Evolutionary conservation across 53 echinoderm and acorn worm genomes (phyloP).

Genomic region (Arbacia lixula): DNA sequence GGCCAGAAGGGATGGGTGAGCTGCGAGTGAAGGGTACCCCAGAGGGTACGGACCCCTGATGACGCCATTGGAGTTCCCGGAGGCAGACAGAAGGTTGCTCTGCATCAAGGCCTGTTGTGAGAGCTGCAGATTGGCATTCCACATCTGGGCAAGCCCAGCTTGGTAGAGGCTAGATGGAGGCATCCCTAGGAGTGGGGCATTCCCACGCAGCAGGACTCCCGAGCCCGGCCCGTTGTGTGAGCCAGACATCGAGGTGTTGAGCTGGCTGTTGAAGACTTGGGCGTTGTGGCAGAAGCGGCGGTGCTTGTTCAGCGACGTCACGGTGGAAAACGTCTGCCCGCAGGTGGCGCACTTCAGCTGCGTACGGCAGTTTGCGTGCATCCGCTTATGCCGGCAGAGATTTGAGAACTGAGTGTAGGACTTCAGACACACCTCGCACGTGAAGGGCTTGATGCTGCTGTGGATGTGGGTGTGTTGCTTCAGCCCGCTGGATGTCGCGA

Average conservation of each 20-base stretch:
- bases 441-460: constrained; percentile 98
- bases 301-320: constrained; percentile 96
- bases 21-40: constrained; percentile 75
- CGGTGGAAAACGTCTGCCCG: constrained; percentile 91
- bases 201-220: constrained; percentile 55
- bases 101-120: constrained; percentile 90
- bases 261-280: constrained; percentile 82
- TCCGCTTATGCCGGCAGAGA: constrained; percentile 95
- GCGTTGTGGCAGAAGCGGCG: constrained; percentile 95
- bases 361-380: constrained; percentile 98
- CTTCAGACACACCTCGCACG: constrained; percentile 95
- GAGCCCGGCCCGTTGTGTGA: constrained; percentile 37
- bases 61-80: constrained; percentile 64
- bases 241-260: constrained; percentile 47
- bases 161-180: constrained; percentile 72
- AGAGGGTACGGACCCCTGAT: constrained; percentile 82
- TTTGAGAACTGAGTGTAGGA: constrained; percentile 99
- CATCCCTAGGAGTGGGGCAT: constrained; percentile 60
- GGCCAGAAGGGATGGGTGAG: constrained; percentile 69
- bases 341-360: constrained; percentile 93
- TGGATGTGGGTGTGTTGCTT: constrained; percentile 99
- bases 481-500: constrained; percentile 91
- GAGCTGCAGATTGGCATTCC: constrained; percentile 86
- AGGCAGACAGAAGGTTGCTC: constrained; percentile 76
- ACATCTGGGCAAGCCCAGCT: constrained; percentile 88